Evolutionary conservation across 2,888 invertebrate species (phyloP).

Genomic region (Lasioglossum pauxillum): DNA sequence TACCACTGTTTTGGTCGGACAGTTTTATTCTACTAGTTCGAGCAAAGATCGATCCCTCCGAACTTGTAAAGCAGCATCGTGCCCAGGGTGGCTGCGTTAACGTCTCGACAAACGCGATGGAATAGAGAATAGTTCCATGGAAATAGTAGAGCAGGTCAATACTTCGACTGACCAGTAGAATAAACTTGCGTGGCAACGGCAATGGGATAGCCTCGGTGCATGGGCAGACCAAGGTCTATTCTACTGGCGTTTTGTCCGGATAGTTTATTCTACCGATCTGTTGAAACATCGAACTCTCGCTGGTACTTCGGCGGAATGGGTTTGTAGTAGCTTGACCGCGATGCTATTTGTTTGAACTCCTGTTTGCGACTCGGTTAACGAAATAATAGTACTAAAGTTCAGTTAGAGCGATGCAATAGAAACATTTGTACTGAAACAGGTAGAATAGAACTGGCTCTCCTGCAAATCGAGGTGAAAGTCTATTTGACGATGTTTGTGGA

Average conservation of each 20-base stretch:
- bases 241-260: neutral
- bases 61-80: neutral
- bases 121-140: neutral
- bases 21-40: constrained; percentile 1
- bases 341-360: neutral
- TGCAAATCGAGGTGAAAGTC: neutral
- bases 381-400: neutral
- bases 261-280: constrained; percentile 1
- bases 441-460: too few species aligned
- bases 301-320: neutral
- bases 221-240: neutral
- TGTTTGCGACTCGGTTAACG: neutral
- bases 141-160: neutral
- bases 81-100: neutral
- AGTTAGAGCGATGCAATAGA: neutral
- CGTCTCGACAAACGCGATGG: neutral
- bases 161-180: neutral
- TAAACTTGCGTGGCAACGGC: neutral
- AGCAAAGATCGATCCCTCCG: neutral
- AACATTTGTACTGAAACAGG: neutral
- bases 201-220: neutral
- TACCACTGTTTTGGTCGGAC: neutral
- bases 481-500: neutral
- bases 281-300: neutral
- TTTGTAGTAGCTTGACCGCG: neutral